phyloP scores from a whole-genome alignment of 2,888 invertebrate species.

The Chaetogeoica ovagalla region DNA sequence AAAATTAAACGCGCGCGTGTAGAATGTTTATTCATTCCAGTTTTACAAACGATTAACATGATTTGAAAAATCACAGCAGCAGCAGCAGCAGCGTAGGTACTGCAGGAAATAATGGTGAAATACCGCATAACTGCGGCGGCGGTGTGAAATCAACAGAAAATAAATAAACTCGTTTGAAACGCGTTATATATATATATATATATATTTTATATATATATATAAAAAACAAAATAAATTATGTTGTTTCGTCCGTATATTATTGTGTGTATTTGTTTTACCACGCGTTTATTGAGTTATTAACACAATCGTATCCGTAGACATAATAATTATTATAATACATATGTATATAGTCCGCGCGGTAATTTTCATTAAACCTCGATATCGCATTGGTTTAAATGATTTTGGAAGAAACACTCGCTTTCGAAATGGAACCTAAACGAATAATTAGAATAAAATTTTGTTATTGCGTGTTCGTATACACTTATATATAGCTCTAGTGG shows the following conservation, averaged over 20 bases:
- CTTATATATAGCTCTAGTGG: too few species aligned
- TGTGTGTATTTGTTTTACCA: not conserved
- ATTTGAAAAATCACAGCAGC: not conserved
- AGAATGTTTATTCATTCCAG: not conserved
- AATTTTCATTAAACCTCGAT: slow-evolving; percentile 37
- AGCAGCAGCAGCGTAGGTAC: not conserved
- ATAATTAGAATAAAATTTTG: not conserved
- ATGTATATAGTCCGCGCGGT: not conserved
- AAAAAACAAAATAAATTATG: too few species aligned
- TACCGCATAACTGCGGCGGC: too few species aligned
- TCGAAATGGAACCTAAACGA: not conserved
- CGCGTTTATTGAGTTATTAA: not conserved
- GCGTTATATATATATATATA: too few species aligned
- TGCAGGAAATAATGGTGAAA: not conserved
- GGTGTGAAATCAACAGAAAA: slow-evolving; percentile 1
- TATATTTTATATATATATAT: too few species aligned
- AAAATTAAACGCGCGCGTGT: not conserved
- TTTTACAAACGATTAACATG: not conserved
- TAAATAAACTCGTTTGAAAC: slow-evolving; percentile 3
- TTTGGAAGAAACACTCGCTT: slow-evolving; percentile 6
- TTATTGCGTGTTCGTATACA: not conserved
- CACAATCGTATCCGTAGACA: not conserved
- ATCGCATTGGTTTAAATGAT: slow-evolving; percentile 21
- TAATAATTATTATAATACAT: not conserved
- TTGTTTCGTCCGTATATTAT: slow-evolving; percentile 17